Evolutionary conservation across 2,113 vertebrate genomes (phyloP), one percentile per base, ranked within the genome.

Genomic region (Oryzias javanicus): DNA sequence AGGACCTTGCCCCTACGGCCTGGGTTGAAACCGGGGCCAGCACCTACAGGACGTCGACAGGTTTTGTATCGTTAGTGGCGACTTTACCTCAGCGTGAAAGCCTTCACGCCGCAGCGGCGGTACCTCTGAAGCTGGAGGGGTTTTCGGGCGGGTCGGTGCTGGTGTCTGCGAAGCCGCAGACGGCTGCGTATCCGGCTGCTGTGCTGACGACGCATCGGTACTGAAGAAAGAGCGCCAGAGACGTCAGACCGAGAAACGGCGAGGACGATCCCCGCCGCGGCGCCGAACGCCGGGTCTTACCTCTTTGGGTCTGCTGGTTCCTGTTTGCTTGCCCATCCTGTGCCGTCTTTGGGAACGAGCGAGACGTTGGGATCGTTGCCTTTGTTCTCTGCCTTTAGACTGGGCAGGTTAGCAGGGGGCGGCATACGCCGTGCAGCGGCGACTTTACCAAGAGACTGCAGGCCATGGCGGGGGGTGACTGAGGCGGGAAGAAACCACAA

Each of bases 251-350:
- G 14, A 5, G 5, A 10, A 19, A 3, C 35, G n/a, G n/a, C n/a
- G n/a, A n/a, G n/a, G n/a, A n/a, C n/a, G n/a, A n/a, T n/a, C n/a
- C n/a, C n/a, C n/a, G n/a, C n/a, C n/a, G n/a, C n/a, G n/a, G n/a
- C n/a, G n/a, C n/a, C n/a, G n/a, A n/a, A n/a, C n/a, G n/a, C n/a
- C n/a, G n/a, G 27, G 22, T 22, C 22, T 2, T 22, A 95, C 95
- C 94, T 96, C 95, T 96, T 97, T 95, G 93, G 94, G 94, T 97
- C 94, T 87, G 92, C 91, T 93, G 86, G 91, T 83, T 97, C 95
- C 94, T 92, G 94, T 92, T 95, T 97, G 95, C 94, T 97, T 94
- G 94, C 95, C 95, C 95, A 97, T 97, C 95, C 94, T 96, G 95
- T 94, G 89, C 95, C 95, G 94, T 97, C 95, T 95, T 94, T 95